Percentiles rank a stretch among this genome's conserved stretches.
Conservation (phyloP, 2,888 invertebrate species). For the Lissocephala sabroskyi region DNA sequence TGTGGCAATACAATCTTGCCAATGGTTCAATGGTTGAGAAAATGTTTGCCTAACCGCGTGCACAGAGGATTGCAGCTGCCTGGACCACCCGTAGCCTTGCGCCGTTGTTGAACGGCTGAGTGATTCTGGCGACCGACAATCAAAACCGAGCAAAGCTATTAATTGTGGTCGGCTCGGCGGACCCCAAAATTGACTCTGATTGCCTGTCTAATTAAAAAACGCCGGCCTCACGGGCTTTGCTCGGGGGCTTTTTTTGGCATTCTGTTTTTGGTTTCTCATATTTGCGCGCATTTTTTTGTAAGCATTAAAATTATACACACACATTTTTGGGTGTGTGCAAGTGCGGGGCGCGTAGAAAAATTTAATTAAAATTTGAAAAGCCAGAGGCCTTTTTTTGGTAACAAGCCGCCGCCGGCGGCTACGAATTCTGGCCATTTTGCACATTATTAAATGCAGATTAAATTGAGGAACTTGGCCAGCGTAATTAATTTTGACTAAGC, state of each 20-base stretch:
- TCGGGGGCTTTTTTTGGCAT: no score
- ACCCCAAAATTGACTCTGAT: no score
- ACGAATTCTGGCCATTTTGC: slow-evolving; percentile 16
- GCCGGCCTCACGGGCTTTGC: no score
- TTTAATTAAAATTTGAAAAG: slow-evolving; percentile 59
- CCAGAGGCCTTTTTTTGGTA: slow-evolving; percentile 42
- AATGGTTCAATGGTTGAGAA: slow-evolving; percentile 61
- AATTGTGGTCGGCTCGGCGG: no score
- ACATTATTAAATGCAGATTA: slow-evolving; percentile 35
- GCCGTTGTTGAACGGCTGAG: background rate
- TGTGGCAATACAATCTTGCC: slow-evolving; percentile 56
- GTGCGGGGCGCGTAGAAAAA: slow-evolving; percentile 40
- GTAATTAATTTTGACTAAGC: no score
- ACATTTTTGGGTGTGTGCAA: slow-evolving; percentile 3
- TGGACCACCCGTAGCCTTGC: background rate
- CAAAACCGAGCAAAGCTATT: no score
- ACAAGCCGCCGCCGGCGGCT: background rate
- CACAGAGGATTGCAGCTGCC: background rate
- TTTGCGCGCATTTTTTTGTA: slow-evolving; percentile 10
- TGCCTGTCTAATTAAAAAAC: no score
- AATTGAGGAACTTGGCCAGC: no score
- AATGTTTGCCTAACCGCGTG: slow-evolving; percentile 59
- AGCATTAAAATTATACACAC: slow-evolving; percentile 35
- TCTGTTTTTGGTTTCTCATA: no score
- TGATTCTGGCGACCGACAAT: background rate